Evolutionary conservation across 1,140 invertebrate species (phyloP).

Genomic region (Drosophila erecta): DNA sequence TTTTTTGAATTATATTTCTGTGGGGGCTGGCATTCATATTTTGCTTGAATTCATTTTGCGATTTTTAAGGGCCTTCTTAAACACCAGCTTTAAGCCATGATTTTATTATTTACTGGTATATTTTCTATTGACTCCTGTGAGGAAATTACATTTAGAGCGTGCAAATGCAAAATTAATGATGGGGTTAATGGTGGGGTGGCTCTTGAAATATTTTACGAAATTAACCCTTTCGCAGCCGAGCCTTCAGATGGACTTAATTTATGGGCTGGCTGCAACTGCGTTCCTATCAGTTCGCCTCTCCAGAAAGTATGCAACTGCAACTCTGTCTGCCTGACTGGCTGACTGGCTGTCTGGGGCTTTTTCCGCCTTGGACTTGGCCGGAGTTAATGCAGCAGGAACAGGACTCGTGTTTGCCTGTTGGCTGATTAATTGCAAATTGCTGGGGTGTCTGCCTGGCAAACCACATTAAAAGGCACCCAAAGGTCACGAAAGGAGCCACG

Average conservation of each 20-base stretch:
- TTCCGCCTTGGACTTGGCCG: slow-evolving; percentile 38
- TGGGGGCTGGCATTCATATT: slow-evolving; percentile 17
- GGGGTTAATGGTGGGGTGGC: slow-evolving; percentile 51
- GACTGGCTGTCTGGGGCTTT: slow-evolving; percentile 21
- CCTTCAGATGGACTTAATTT: slow-evolving; percentile 58
- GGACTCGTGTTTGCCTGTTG: slow-evolving; percentile 54
- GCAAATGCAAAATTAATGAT: slow-evolving; percentile 60
- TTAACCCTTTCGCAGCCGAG: slow-evolving; percentile 57
- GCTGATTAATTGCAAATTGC: slow-evolving; percentile 82
- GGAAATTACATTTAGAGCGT: slow-evolving; percentile 57
- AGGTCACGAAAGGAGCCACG: slow-evolving; percentile 65
- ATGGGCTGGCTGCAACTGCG: slow-evolving; percentile 47
- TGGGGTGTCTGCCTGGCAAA: slow-evolving; percentile 75
- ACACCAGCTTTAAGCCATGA: slow-evolving; percentile 3
- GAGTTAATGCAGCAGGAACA: slow-evolving; percentile 37
- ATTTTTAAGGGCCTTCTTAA: slow-evolving; percentile 4
- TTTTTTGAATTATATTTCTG: slow-evolving; percentile 57
- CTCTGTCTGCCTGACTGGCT: slow-evolving; percentile 18
- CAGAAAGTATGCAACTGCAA: slow-evolving; percentile 53
- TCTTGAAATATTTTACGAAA: slow-evolving; percentile 77
- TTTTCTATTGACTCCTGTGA: slow-evolving; percentile 56
- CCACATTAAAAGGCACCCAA: slow-evolving; percentile 77
- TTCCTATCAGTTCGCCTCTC: slow-evolving; percentile 45
- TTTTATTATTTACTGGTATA: slow-evolving; percentile 24
- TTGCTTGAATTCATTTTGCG: slow-evolving; percentile 48